Conservation (phyloP, 2,113 vertebrate genomes). For the Gobius niger region DNA sequence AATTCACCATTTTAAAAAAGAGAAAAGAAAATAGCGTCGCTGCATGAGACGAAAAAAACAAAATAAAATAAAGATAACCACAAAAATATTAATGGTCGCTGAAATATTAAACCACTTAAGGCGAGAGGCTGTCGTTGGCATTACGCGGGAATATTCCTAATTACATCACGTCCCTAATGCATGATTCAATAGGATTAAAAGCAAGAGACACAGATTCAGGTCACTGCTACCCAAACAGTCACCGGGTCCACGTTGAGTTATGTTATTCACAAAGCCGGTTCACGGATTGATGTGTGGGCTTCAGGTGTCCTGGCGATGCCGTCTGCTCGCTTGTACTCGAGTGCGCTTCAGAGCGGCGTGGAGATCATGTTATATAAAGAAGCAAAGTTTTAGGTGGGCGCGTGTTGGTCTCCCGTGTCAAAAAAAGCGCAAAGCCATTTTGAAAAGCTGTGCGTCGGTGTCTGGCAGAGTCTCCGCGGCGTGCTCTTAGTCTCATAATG, state of each 20-base stretch:
- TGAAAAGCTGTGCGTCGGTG: not conserved
- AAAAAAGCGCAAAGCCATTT: not conserved
- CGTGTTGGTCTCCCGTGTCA: not conserved
- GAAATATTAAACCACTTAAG: not conserved
- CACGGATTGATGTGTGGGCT: no score
- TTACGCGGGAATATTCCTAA: constrained; percentile 4
- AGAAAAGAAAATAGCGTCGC: no score
- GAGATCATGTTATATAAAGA: not conserved
- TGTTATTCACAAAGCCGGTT: no score
- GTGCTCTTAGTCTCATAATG: not conserved
- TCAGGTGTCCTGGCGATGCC: not conserved
- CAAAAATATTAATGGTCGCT: not conserved
- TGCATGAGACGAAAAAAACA: not conserved
- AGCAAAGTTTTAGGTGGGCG: not conserved
- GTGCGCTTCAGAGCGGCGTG: not conserved
- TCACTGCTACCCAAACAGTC: not conserved
- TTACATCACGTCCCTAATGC: not conserved
- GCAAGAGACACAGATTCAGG: constrained; percentile 11
- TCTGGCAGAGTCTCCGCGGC: not conserved
- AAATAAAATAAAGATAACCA: constrained; percentile 1
- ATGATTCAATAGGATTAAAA: constrained; percentile 10
- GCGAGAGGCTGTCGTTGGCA: not conserved
- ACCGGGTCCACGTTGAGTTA: not conserved
- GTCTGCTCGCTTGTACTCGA: not conserved
- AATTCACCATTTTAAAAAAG: no score